These are phyloP conservation scores for Drosophila ercepeae DNA, from an alignment of 1,140 invertebrate genomes.

Conservation along the genomic window DNA sequence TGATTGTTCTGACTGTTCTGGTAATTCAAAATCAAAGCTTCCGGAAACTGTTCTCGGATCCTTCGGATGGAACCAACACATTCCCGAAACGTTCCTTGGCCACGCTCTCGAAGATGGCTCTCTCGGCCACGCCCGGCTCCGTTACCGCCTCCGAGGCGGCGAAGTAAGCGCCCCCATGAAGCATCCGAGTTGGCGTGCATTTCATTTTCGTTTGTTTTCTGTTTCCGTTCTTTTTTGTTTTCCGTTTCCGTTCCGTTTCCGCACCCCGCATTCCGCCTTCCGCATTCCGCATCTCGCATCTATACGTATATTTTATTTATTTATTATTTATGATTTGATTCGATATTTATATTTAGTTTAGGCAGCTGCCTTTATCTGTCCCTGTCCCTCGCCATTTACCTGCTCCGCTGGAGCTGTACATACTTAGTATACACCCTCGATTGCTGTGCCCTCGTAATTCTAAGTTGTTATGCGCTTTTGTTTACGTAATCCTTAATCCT, in stretches of 20 bases:
- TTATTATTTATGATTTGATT: conserved; percentile 5
- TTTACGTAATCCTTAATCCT: conserved; percentile 49
- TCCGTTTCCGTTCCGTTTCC: conserved; percentile 19
- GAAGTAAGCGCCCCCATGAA: conserved; percentile 68
- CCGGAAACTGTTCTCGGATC: conserved; percentile 88
- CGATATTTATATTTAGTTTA: conserved; percentile 50
- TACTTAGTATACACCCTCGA: conserved; percentile 68
- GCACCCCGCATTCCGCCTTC: conserved; percentile 3
- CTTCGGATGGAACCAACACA: conserved; percentile 87
- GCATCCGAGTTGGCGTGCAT: conserved; percentile 51
- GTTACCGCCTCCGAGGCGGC: conserved; percentile 52
- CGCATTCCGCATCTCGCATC: not conserved
- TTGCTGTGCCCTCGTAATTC: conserved; percentile 69
- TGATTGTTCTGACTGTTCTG: not conserved
- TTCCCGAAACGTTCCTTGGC: conserved; percentile 89
- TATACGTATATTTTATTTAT: not conserved
- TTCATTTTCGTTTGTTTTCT: conserved; percentile 45
- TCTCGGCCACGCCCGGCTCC: conserved; percentile 84
- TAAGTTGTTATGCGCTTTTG: conserved; percentile 70
- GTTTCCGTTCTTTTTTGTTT: conserved; percentile 20
- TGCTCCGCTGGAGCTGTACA: conserved; percentile 71
- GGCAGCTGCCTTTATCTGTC: conserved; percentile 56
- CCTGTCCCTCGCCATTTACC: conserved; percentile 66
- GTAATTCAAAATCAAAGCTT: conserved; percentile 84
- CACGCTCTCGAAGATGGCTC: conserved; percentile 89